These are phyloP conservation scores for Dinocampus coccinellae DNA, from an alignment of 2,888 invertebrate species.

Conservation along the genomic window DNA sequence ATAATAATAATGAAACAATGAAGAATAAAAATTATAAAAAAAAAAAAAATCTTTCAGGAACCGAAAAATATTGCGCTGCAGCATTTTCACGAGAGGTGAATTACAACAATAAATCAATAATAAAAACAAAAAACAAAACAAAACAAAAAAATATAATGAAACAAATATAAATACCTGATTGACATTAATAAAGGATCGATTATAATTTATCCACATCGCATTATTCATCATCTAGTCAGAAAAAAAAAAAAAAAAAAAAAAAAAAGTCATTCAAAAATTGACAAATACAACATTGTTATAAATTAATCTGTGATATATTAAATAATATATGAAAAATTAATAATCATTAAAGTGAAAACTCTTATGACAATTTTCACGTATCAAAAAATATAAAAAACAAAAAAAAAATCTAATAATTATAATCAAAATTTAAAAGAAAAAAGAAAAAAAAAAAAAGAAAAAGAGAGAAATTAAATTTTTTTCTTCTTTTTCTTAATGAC, in stretches of 20 bases:
- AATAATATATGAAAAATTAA: constrained; percentile 16
- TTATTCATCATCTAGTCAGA: constrained; percentile 45
- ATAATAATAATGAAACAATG: no score
- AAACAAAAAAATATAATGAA: neutral
- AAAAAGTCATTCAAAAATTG: constrained; percentile 30
- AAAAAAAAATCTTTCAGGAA: constrained; percentile 45
- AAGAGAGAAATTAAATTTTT: neutral
- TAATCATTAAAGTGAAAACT: constrained; percentile 15
- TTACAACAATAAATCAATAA: constrained; percentile 12
- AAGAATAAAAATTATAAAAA: no score
- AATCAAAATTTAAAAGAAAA: no score
- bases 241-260: no score
- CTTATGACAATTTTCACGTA: neutral
- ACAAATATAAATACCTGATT: no score
- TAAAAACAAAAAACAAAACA: constrained; percentile 12
- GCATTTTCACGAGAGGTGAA: constrained; percentile 31
- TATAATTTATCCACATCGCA: neutral
- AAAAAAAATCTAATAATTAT: constrained; percentile 5
- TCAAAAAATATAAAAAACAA: neutral
- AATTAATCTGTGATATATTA: constrained; percentile 26
- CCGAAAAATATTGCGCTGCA: constrained; percentile 38
- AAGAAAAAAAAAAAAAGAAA: constrained; percentile 11
- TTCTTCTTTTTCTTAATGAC: constrained; percentile 21
- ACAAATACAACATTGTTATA: constrained; percentile 17
- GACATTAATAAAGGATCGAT: constrained; percentile 1